phyloP scores from a whole-genome alignment of 2,888 invertebrate species.

The Apamea anceps region DNA sequence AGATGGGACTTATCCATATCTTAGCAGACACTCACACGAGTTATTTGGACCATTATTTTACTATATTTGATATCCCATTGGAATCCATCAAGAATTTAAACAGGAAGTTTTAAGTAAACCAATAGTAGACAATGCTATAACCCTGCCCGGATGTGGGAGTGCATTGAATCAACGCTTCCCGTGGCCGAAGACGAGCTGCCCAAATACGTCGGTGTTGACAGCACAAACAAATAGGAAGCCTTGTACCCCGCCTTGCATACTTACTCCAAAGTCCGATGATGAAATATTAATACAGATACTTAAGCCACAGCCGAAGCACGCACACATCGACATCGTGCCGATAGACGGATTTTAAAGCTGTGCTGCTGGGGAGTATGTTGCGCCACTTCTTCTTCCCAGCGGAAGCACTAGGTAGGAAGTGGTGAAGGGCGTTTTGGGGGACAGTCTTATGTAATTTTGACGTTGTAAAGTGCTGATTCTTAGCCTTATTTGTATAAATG shows the following conservation, averaged over 20 bases:
- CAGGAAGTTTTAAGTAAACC: conserved; percentile 80
- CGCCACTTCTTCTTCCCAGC: not conserved
- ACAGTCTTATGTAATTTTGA: not conserved
- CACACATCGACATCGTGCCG: not conserved
- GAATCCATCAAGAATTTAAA: conserved; percentile 68
- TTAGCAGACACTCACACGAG: conserved; percentile 10
- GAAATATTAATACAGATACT: conserved; percentile 41
- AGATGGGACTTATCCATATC: conserved; percentile 27
- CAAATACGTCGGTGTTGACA: conserved; percentile 67
- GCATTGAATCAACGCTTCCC: conserved; percentile 81
- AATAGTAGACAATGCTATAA: conserved; percentile 78
- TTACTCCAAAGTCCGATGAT: conserved; percentile 39
- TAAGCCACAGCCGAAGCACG: not conserved
- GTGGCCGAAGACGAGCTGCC: conserved; percentile 59
- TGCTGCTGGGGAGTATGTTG: not conserved
- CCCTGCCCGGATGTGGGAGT: conserved; percentile 80
- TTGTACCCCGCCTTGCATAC: conserved; percentile 50
- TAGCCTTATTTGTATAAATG: not conserved
- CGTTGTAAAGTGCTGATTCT: not conserved
- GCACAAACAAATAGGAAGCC: conserved; percentile 65
- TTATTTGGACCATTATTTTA: conserved; percentile 28
- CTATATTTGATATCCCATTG: conserved; percentile 53
- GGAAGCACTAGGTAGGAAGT: not conserved
- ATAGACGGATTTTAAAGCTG: not conserved
- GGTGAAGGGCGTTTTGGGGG: not conserved